phyloP scores from a whole-genome alignment of 2,888 invertebrate species.

The Pyrocoelia pectoralis region DNA sequence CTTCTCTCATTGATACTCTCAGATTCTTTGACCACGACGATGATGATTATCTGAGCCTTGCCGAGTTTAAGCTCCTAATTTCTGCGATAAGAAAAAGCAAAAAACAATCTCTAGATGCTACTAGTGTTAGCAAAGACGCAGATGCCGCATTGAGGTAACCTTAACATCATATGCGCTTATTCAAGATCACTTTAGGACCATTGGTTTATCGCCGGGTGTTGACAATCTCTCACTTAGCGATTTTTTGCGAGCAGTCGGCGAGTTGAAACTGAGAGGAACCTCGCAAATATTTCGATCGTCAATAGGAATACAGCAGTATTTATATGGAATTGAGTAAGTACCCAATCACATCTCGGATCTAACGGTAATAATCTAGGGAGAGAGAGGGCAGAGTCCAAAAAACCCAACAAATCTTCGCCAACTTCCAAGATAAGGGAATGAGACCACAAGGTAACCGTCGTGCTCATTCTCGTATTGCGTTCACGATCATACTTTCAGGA shows the following conservation, averaged over 20 bases:
- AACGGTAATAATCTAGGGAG: background rate
- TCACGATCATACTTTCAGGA: too few species aligned
- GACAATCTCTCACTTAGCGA: conserved; percentile 54
- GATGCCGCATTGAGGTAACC: conserved; percentile 52
- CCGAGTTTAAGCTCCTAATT: conserved; percentile 68
- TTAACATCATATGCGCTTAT: conserved; percentile 12
- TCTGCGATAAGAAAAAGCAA: conserved; percentile 64
- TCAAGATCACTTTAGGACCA: conserved; percentile 36
- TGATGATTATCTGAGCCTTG: conserved; percentile 63
- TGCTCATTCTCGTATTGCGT: too few species aligned
- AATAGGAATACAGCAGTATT: conserved; percentile 52
- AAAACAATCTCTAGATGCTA: conserved; percentile 63
- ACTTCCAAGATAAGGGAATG: background rate
- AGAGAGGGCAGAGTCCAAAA: background rate
- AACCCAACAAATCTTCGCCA: background rate
- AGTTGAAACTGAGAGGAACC: conserved; percentile 72
- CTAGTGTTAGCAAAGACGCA: conserved; percentile 65
- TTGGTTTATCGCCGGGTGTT: conserved; percentile 46
- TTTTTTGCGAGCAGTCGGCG: conserved; percentile 72
- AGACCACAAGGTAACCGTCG: background rate
- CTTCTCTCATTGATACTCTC: too few species aligned
- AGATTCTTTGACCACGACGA: conserved; percentile 68
- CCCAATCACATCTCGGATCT: background rate
- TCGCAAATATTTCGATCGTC: conserved; percentile 71
- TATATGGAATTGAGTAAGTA: conserved; percentile 37